A percentile compares a stretch with the other conserved stretches of the same genome.
Conservation (phyloP, 2,888 invertebrate species). For the Ommatoiulus sabulosus region DNA sequence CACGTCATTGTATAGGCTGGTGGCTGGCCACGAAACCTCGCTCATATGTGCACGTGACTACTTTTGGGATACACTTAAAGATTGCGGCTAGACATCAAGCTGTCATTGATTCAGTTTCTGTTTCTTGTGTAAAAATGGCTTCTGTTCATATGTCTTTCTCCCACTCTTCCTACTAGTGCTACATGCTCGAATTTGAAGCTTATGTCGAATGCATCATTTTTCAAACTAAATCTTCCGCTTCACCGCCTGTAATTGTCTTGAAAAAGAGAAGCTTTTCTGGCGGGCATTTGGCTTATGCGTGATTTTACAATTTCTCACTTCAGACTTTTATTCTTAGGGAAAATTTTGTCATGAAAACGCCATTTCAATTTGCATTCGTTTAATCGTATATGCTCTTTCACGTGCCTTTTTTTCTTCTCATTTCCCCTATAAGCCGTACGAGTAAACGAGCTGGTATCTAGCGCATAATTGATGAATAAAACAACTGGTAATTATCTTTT, state of each 20-base stretch:
- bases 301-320: background rate
- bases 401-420: background rate
- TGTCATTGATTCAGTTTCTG: background rate
- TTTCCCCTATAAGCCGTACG: background rate
- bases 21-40: background rate
- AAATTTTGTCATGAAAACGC: background rate
- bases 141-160: background rate
- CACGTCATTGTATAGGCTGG: too few species aligned
- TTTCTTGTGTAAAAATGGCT: background rate
- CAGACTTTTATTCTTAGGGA: background rate
- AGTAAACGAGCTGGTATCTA: background rate
- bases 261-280: background rate
- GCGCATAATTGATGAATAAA: slow-evolving; percentile 13
- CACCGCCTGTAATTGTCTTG: background rate
- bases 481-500: slow-evolving; percentile 5
- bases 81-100: background rate
- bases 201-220: background rate
- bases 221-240: background rate
- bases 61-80: background rate
- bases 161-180: background rate
- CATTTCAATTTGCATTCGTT: background rate
- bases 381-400: background rate
- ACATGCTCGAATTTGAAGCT: background rate
- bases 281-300: background rate
- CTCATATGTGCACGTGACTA: background rate